Evolutionary conservation across 1,140 invertebrate genomes (phyloP).

Genomic region (Vanessa atalanta): DNA sequence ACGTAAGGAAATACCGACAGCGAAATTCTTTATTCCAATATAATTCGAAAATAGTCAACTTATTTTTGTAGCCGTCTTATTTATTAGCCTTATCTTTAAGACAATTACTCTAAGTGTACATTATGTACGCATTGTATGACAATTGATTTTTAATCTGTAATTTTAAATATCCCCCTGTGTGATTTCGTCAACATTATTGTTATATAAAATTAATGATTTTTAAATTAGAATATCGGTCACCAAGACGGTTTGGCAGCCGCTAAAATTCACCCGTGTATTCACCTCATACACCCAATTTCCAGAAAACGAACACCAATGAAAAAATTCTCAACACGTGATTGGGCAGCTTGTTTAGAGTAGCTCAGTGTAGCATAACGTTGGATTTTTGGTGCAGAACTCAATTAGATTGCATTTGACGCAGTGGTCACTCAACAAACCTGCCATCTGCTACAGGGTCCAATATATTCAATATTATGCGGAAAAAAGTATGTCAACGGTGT

Average conservation of each 20-base stretch:
- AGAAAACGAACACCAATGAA: slow-evolving; percentile 34
- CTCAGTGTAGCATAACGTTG: slow-evolving; percentile 22
- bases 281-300: slow-evolving; percentile 36
- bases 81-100: too few species aligned
- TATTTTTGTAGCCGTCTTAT: too few species aligned
- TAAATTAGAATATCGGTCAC: neutral
- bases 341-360: slow-evolving; percentile 45
- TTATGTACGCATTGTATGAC: too few species aligned
- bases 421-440: slow-evolving; percentile 13
- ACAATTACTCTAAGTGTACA: too few species aligned
- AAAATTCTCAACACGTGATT: slow-evolving; percentile 49
- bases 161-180: too few species aligned
- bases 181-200: neutral
- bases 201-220: neutral
- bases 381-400: slow-evolving; percentile 29
- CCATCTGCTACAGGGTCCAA: slow-evolving; percentile 11
- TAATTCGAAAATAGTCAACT: neutral
- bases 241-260: too few species aligned
- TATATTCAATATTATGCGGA: slow-evolving; percentile 20
- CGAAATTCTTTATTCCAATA: neutral
- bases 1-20: slow-evolving; percentile 21
- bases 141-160: too few species aligned
- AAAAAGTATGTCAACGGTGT: neutral
- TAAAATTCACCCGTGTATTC: slow-evolving; percentile 25
- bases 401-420: slow-evolving; percentile 24